Evolutionary conservation across 2,113 vertebrate species (phyloP).

Genomic region (Sarotherodon lohbergeri): DNA sequence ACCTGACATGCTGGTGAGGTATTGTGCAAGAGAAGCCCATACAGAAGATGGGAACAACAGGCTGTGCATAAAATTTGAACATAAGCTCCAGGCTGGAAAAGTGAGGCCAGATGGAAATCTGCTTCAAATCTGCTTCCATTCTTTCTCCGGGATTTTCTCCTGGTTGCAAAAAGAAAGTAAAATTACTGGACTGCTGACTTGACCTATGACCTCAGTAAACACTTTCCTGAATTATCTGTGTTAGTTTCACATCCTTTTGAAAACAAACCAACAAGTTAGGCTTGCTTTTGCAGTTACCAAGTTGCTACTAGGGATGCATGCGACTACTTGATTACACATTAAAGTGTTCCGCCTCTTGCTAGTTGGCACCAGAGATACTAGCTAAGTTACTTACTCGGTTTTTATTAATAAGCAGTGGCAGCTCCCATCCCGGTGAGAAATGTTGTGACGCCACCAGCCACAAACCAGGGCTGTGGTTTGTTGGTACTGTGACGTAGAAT

Average conservation of each 20-base stretch:
- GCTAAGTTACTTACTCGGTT: neutral
- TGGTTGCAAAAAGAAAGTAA: neutral
- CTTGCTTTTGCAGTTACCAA: neutral
- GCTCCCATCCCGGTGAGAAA: neutral
- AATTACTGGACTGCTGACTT: neutral
- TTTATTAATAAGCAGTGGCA: neutral
- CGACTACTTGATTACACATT: neutral
- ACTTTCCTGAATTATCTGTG: neutral
- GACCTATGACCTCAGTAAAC: neutral
- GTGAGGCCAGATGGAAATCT: fast-evolving
- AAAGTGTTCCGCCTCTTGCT: neutral
- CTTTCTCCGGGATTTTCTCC: neutral
- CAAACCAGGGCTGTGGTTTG: neutral
- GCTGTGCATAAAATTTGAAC: neutral
- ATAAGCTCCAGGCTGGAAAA: neutral
- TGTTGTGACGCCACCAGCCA: neutral
- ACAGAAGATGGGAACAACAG: neutral
- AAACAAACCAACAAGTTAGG: neutral
- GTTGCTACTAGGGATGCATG: neutral
- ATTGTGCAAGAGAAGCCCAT: neutral
- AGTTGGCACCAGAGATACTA: neutral
- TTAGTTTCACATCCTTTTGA: neutral
- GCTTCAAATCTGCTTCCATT: neutral
- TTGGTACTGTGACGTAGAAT: neutral
- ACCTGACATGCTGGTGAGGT: neutral